These are phyloP conservation scores for Cheilosia grossa DNA, from an alignment of 2,888 invertebrate species.

Conservation along the genomic window DNA sequence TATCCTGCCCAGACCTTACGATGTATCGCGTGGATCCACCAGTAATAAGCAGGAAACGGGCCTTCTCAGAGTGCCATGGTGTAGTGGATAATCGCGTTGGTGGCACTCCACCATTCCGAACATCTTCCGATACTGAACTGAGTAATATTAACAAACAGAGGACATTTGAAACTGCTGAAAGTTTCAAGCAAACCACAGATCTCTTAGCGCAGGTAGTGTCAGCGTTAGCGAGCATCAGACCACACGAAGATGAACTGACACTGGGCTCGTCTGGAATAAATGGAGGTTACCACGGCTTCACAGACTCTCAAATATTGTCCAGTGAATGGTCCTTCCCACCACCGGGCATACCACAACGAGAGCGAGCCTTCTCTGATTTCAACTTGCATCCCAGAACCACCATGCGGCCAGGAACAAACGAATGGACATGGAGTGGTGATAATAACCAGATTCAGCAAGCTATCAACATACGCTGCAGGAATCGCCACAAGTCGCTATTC, in stretches of 20 bases:
- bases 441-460: slow-evolving; percentile 83
- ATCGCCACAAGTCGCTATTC: slow-evolving; percentile 75
- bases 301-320: slow-evolving; percentile 89
- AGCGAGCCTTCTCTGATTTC: slow-evolving; percentile 86
- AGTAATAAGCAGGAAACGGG: slow-evolving; percentile 84
- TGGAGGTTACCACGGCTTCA: slow-evolving; percentile 87
- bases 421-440: slow-evolving; percentile 83
- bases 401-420: slow-evolving; percentile 78
- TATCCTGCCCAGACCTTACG: slow-evolving; percentile 88
- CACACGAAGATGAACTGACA: slow-evolving; percentile 81
- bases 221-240: slow-evolving; percentile 87
- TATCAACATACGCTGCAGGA: slow-evolving; percentile 80
- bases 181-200: slow-evolving; percentile 90
- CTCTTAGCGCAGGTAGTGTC: slow-evolving; percentile 90
- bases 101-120: slow-evolving; percentile 82
- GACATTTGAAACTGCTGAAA: slow-evolving; percentile 87
- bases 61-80: slow-evolving; percentile 87
- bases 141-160: slow-evolving; percentile 90
- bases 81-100: slow-evolving; percentile 76
- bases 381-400: slow-evolving; percentile 78
- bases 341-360: slow-evolving; percentile 83
- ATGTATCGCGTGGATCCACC: slow-evolving; percentile 85
- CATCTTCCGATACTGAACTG: slow-evolving; percentile 91
- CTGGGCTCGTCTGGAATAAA: slow-evolving; percentile 78
- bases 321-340: slow-evolving; percentile 87